Evolutionary conservation across 2,888 invertebrate species (phyloP).

Genomic region (Lasioglossum malachurum): DNA sequence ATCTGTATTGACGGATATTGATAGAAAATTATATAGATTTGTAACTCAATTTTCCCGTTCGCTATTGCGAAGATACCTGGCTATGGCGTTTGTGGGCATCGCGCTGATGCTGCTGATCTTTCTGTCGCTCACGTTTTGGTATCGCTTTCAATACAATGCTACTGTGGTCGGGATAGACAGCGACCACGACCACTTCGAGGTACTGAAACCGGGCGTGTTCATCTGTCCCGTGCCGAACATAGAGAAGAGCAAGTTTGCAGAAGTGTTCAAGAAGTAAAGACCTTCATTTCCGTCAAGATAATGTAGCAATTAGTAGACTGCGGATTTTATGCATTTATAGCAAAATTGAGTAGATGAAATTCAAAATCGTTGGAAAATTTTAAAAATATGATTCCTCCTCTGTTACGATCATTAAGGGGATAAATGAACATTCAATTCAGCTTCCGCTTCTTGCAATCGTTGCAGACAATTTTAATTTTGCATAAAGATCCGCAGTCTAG

Average conservation of each 20-base stretch:
- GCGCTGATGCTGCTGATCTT: slow-evolving; percentile 66
- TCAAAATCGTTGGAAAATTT: too few species aligned
- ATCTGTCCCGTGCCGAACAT: slow-evolving; percentile 88
- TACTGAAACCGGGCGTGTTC: slow-evolving; percentile 89
- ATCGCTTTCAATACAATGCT: slow-evolving; percentile 70
- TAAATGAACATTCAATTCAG: too few species aligned
- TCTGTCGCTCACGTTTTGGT: slow-evolving; percentile 73
- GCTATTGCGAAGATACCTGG: slow-evolving; percentile 55
- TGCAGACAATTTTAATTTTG: background rate
- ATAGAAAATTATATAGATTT: too few species aligned
- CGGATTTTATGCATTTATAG: background rate
- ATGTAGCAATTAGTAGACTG: background rate
- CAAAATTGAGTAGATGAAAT: too few species aligned
- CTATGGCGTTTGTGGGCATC: slow-evolving; percentile 62
- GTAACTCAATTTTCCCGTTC: background rate
- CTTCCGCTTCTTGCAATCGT: too few species aligned
- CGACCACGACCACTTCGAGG: slow-evolving; percentile 83
- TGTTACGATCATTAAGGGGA: too few species aligned
- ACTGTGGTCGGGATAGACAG: slow-evolving; percentile 69
- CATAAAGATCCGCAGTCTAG: background rate
- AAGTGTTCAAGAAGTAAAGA: slow-evolving; percentile 42
- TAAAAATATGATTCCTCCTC: too few species aligned
- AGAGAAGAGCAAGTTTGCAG: slow-evolving; percentile 18
- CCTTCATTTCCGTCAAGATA: background rate
- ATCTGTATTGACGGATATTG: too few species aligned